phyloP scores from a whole-genome alignment of 1,140 invertebrate species.

The Drosophila kurseongensis region DNA sequence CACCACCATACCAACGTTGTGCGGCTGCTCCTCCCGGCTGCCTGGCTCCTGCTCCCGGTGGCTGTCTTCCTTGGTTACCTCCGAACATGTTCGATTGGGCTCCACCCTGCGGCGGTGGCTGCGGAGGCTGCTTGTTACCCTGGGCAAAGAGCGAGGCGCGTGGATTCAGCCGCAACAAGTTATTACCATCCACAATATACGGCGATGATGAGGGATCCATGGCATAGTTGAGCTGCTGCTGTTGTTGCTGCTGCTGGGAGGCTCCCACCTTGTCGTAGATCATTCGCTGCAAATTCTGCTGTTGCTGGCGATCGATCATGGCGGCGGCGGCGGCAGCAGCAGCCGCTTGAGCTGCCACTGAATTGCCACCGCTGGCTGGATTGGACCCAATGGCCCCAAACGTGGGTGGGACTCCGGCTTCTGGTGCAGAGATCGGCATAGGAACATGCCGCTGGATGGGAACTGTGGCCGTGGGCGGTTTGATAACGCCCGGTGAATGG shows the following conservation, averaged over 20 bases:
- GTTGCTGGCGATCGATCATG: conserved; percentile 66
- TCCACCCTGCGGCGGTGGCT: conserved; percentile 33
- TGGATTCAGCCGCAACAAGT: conserved; percentile 55
- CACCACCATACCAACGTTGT: conserved; percentile 78
- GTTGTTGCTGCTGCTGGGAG: conserved; percentile 34
- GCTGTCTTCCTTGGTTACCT: conserved; percentile 57
- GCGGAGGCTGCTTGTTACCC: conserved; percentile 51
- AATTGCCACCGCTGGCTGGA: conserved; percentile 22
- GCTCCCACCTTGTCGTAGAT: conserved; percentile 56
- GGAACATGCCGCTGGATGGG: conserved; percentile 68
- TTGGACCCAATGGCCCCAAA: conserved; percentile 70
- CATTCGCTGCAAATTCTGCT: conserved; percentile 46
- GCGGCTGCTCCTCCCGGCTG: conserved; percentile 39
- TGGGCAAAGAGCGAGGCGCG: conserved; percentile 49
- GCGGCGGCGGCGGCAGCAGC: conserved; percentile 39
- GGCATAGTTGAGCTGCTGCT: conserved; percentile 50
- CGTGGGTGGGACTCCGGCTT: conserved; percentile 27
- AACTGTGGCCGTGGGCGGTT: conserved; percentile 63
- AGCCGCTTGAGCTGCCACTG: conserved; percentile 35
- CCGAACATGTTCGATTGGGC: conserved; percentile 57
- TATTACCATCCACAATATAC: conserved; percentile 58
- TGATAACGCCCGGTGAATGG: conserved; percentile 84
- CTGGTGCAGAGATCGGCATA: conserved; percentile 46
- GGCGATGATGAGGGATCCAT: conserved; percentile 43
- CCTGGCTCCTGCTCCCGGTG: conserved; percentile 30